A percentile compares a stretch with the other conserved stretches of the same genome.
These are phyloP conservation scores for Stictocephala bisonia DNA, from an alignment of 2,888 invertebrate species.

Conservation along the genomic window DNA sequence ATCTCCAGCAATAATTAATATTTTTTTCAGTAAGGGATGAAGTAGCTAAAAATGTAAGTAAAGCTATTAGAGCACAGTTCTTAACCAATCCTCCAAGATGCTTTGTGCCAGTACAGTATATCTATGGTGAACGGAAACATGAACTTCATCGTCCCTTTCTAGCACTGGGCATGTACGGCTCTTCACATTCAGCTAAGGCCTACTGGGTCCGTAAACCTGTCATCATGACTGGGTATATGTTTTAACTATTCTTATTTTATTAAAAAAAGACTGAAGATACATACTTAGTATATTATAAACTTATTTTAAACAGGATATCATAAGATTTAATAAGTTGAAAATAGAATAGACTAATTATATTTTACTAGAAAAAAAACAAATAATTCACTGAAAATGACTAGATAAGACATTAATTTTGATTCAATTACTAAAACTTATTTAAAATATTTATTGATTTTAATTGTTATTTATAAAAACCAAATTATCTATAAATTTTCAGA, in stretches of 20 bases:
- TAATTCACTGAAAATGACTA: too few relatives aligned
- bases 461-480: neutral
- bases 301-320: neutral
- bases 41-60: neutral
- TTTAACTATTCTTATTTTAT: neutral
- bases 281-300: neutral
- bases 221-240: constrained; percentile 6
- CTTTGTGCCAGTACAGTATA: neutral
- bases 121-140: neutral
- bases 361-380: too few relatives aligned
- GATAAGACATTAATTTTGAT: too few relatives aligned
- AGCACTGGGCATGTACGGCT: constrained; percentile 11
- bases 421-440: too few relatives aligned
- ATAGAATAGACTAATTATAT: neutral
- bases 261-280: neutral
- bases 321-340: neutral
- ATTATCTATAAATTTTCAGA: neutral
- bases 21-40: constrained; percentile 1
- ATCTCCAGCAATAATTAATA: too few relatives aligned
- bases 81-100: constrained; percentile 7
- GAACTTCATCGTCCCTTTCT: constrained; percentile 1
- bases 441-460: neutral
- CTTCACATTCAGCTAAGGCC: neutral
- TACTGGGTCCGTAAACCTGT: constrained; percentile 11
- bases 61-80: neutral